phyloP scores from a whole-genome alignment of 2,113 vertebrate genomes.

The Clarias magur region DNA sequence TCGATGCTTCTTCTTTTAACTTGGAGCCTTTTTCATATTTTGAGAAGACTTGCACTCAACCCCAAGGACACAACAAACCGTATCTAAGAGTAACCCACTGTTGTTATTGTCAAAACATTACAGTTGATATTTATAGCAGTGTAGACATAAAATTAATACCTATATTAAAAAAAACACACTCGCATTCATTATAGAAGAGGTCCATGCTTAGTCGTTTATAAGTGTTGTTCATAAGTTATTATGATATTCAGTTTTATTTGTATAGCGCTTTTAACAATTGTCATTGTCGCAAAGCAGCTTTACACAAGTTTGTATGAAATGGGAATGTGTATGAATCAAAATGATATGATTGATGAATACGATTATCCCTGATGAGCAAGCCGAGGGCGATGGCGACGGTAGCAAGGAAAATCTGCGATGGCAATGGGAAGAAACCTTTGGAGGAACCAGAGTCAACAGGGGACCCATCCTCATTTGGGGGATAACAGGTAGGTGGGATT shows the following conservation, averaged over 20 bases:
- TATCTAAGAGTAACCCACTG: neutral
- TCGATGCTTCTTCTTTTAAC: neutral
- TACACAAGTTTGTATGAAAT: no score
- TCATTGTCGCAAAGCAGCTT: no score
- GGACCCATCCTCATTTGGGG: no score
- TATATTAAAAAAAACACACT: neutral
- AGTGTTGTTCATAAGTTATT: neutral
- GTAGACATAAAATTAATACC: neutral
- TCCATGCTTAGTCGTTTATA: neutral
- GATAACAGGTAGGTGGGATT: no score
- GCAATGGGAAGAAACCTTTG: no score
- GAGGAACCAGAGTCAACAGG: no score
- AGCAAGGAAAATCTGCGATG: no score
- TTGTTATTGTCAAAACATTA: neutral
- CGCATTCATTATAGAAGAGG: neutral
- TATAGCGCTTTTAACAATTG: no score
- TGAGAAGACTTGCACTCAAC: neutral
- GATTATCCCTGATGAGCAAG: no score
- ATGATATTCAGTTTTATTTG: neutral
- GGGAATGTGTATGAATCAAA: no score
- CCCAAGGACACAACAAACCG: neutral
- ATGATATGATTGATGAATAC: no score
- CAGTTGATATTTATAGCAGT: neutral
- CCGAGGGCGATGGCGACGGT: no score
- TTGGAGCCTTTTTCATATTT: neutral